phyloP scores from a whole-genome alignment of 2,113 vertebrate species.

The Stictonetta naevosa region DNA sequence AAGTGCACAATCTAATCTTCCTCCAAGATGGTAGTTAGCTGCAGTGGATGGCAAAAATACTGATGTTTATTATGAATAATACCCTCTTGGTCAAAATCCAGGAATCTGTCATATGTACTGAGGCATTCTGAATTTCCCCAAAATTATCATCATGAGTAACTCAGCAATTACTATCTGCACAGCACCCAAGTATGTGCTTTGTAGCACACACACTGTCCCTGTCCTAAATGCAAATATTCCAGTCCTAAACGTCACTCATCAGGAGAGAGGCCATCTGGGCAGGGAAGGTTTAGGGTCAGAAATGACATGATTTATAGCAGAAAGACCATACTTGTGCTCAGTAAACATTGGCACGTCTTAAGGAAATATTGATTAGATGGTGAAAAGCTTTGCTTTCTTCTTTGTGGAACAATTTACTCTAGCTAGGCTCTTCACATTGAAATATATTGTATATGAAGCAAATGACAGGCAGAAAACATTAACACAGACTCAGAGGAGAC shows the following conservation, averaged over 20 bases:
- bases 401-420: not conserved
- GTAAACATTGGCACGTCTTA: not conserved
- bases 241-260: not conserved
- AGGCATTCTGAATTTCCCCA: not conserved
- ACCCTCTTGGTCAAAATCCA: conserved; percentile 13
- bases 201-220: conserved; percentile 1
- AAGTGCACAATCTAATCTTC: conserved; percentile 34
- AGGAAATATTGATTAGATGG: conserved; percentile 30
- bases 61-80: conserved; percentile 34
- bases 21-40: not conserved
- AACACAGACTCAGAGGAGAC: not conserved
- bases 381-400: conserved; percentile 9
- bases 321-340: not conserved
- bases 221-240: not conserved
- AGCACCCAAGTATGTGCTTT: not conserved
- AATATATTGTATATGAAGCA: not conserved
- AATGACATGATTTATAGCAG: not conserved
- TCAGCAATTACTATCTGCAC: not conserved
- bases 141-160: conserved; percentile 1
- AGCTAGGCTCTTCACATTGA: not conserved
- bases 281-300: not conserved
- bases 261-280: not conserved
- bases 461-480: not conserved
- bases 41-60: not conserved
- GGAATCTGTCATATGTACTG: not conserved